phyloP scores from a whole-genome alignment of 2,797 vertebrate species.

The Muraenolepis orangiensis region DNA sequence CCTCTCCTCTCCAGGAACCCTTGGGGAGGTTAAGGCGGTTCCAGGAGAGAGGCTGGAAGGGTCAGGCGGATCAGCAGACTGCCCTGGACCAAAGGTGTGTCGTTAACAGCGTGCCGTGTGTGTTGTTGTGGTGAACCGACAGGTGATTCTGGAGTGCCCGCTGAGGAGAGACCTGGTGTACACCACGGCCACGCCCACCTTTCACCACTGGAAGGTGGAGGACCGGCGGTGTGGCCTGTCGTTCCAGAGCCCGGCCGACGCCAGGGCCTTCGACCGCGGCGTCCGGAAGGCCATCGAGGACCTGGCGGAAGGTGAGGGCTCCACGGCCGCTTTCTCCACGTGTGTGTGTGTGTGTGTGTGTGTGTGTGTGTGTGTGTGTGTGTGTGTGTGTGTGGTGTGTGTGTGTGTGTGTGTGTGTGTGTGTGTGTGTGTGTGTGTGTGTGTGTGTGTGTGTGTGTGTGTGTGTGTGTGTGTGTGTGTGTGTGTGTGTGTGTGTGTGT shows the following conservation, averaged over 20 bases:
- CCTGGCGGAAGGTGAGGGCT: constrained; percentile 97
- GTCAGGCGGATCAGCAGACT: no score
- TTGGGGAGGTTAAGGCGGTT: no score
- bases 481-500: no score
- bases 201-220: constrained; percentile 98
- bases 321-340: no score
- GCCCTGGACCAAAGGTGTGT: background rate
- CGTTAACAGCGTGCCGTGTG: background rate
- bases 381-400: no score
- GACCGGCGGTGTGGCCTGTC: constrained; percentile 93
- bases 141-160: constrained; percentile 97
- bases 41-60: no score
- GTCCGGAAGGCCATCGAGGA: constrained; percentile 97
- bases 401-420: no score
- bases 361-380: no score
- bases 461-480: no score
- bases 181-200: constrained; percentile 95
- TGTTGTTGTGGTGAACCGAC: constrained; percentile 23
- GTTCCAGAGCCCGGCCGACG: constrained; percentile 96
- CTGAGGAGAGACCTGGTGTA: constrained; percentile 96
- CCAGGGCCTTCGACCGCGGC: constrained; percentile 94
- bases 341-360: no score
- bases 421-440: no score
- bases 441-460: no score
- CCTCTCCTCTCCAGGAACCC: background rate